Evolutionary conservation across 2,888 invertebrate genomes (phyloP).

Genomic region (Eupithecia subfuscata): DNA sequence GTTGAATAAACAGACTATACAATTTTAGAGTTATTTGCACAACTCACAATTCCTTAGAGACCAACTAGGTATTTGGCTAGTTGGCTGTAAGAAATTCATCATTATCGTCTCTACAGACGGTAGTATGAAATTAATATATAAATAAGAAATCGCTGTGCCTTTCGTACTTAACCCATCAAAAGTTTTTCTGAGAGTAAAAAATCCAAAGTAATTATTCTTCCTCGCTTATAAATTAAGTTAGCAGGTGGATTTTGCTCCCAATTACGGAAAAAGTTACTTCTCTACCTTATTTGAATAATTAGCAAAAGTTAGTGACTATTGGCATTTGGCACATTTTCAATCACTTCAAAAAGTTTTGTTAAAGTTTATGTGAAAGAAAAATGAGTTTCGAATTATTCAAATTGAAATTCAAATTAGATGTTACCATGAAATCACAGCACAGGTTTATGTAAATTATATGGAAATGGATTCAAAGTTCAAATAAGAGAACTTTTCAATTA

Average conservation of each 20-base stretch:
- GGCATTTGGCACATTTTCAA: not conserved
- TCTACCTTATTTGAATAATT: not conserved
- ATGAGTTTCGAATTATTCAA: not conserved
- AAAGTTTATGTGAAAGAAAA: slow-evolving; percentile 4
- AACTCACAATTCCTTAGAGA: not conserved
- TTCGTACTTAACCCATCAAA: not conserved
- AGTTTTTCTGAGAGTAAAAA: not conserved
- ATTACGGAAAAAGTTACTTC: not conserved
- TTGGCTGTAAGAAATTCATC: not conserved
- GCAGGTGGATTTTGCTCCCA: not conserved
- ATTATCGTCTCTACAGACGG: too few relatives aligned
- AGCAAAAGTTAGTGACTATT: not conserved
- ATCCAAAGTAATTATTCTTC: slow-evolving; percentile 4
- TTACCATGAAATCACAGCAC: slow-evolving; percentile 3
- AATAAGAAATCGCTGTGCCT: not conserved
- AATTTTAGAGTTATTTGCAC: not conserved
- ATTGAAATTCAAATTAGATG: slow-evolving; percentile 17
- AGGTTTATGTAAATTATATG: slow-evolving; percentile 9
- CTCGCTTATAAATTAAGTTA: not conserved
- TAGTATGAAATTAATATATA: not conserved
- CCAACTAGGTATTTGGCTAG: not conserved
- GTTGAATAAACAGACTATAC: not conserved
- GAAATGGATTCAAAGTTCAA: slow-evolving; percentile 13
- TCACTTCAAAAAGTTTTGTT: not conserved
- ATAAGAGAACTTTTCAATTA: slow-evolving; percentile 7